Evolutionary conservation across 2,797 vertebrate genomes (phyloP), one percentile per base, ranked within the genome.

Genomic region (Lophura swinhoii): DNA sequence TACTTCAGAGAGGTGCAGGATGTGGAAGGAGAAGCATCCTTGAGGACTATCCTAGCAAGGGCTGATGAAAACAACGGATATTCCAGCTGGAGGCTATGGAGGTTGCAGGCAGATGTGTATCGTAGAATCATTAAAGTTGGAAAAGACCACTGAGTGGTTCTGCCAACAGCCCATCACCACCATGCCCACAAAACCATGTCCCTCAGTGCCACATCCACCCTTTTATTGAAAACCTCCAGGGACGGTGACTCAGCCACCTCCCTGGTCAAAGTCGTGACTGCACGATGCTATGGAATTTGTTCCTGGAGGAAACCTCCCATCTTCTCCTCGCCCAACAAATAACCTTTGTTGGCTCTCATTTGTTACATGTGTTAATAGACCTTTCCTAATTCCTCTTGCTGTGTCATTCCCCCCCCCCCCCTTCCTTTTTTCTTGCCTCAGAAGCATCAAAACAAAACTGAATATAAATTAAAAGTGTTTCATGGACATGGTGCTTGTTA

Each of bases 401-500:
- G 5, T 43, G 21, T 62, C 16, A 20, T 8, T 51, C 31, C 7
- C 3, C 0, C 4, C 23, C 24, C 7, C 3, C 0, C 4, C 20
- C n/a, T 2, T 15, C 35, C 69, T 64, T 70, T 35, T 37, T 31
- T 7, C 64, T 75, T 73, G 14, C 22, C 23, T 69, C 2, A n/a
- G 6, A 44, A 85, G 39, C 39, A 63, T 23, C 29, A 68, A 41
- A 68, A 28, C 20, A n/a, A 67, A 90, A 81, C 55, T 46, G 62
- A 86, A 63, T 2, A 48, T 82, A 69, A 18, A 23, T 37, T 73
- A 84, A 39, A 58, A 0, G 2, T 71, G 23, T 0, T 1, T 35
- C 12, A 53, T 4, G 14, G 14, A 20, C 1, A 0, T 44, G 63
- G 74, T 7, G 1, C 37, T 70, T 69, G 16, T 23, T 92, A 31